Percentiles rank a stretch among this genome's conserved stretches.
Evolutionary conservation across 35 echinoderm and acorn worm genomes (phyloP).

Genomic region (Apostichopus japonicus): DNA sequence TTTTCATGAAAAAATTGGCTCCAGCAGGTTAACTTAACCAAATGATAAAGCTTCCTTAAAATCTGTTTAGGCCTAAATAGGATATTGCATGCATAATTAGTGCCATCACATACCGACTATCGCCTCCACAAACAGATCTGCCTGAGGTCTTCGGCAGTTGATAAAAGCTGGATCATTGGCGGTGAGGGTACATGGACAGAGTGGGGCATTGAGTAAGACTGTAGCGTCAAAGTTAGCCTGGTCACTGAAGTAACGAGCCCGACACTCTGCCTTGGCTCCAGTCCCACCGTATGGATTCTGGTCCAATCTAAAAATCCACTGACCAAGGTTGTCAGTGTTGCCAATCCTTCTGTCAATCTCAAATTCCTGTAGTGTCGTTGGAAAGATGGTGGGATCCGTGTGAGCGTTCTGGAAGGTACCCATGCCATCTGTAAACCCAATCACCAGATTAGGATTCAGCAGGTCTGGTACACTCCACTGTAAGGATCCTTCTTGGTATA

Average conservation of each 20-base stretch:
- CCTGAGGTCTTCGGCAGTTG: constrained; percentile 8
- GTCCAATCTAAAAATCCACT: constrained; percentile 55
- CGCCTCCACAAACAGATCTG: background rate
- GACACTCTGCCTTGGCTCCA: background rate
- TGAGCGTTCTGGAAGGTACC: constrained; percentile 23
- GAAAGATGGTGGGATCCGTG: background rate
- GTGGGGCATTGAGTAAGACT: constrained; percentile 1
- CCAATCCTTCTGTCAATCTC: constrained; percentile 7
- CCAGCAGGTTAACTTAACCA: too few species aligned
- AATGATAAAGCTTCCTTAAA: too few species aligned
- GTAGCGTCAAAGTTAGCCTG: background rate
- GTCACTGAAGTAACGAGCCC: constrained; percentile 32
- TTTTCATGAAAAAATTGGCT: too few species aligned
- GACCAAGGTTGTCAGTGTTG: constrained; percentile 29
- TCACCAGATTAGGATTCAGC: background rate
- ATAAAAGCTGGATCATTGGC: background rate
- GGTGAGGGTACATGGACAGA: background rate
- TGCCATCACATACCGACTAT: constrained; percentile 22
- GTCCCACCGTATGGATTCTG: background rate
- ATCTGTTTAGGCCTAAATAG: background rate
- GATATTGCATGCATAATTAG: background rate
- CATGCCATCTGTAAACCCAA: constrained; percentile 22
- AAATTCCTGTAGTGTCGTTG: background rate
- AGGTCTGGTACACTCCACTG: constrained; percentile 18
- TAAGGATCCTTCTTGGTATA: constrained; percentile 44